Base-by-base conservation (phyloP, 2,888 invertebrate genomes). In the Creontiades dilutus region DNA sequence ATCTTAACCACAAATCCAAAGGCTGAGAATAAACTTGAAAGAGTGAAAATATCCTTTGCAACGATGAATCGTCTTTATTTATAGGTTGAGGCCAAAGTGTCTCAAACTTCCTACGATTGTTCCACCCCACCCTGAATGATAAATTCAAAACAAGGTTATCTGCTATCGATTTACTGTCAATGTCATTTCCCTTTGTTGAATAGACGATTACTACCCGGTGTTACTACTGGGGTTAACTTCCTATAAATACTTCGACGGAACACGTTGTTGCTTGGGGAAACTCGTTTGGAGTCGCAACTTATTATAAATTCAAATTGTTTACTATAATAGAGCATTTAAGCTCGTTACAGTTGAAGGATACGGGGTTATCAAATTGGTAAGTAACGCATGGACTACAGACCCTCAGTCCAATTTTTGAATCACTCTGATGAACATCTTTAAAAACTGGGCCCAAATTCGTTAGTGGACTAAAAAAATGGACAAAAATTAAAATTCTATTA, bases 131-230 rank as follows among this genome's bases (percentile, higher is more conserved):
- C 68, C 68, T 5, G 68, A 68, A 68, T 68, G 68, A 23, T 68
- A 68, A 68, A 68, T 68, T 68, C 68, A n/a, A 68, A 68, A 68
- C 68, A 68, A 68, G 68, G 68, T 68, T 68, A 68, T 23, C 23
- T 23, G 0, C 68, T 68, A 68, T 68, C 27, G 68, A 68, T 68
- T 68, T 4, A 23, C 68, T 23, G 68, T 68, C 68, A 68, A 68
- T 68, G 23, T 68, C 68, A 68, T 68, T 68, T 23, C 68, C 68
- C 68, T 68, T 37, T 19, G 68, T 68, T 68, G 68, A 68, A 68
- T 61, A 68, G 23, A 68, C 23, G 19, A 68, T 68, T 68, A 23
- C 23, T 68, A 12, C 27, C 23, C 68, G 0, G 23, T 27, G 23
- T 23, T 23, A 23, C 27, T 23, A 23, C 23, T 0, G 23, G 23